These are phyloP conservation scores for Lophotis ruficrista DNA, from an alignment of 2,113 vertebrate species.

Conservation along the genomic window DNA sequence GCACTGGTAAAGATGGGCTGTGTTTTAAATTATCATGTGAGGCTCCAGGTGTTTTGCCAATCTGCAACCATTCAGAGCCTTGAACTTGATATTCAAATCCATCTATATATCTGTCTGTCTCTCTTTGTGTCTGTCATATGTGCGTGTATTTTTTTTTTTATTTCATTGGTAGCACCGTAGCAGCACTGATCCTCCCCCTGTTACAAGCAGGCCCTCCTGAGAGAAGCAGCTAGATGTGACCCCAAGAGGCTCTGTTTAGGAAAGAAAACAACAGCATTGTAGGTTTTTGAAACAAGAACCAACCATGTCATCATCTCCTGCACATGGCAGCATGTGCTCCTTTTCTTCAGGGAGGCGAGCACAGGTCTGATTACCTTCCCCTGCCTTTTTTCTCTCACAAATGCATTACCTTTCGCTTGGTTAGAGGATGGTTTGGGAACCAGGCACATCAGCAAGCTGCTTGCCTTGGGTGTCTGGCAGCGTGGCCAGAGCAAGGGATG, in stretches of 20 bases:
- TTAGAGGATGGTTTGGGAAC: not conserved
- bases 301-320: not conserved
- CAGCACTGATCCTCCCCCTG: not conserved
- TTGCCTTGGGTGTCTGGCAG: not conserved
- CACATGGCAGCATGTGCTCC: not conserved
- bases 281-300: not conserved
- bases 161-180: not conserved
- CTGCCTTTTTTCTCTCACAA: not conserved
- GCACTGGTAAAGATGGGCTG: not conserved
- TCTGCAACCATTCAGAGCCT: not conserved
- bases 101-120: not conserved
- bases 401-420: not conserved
- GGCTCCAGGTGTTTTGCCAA: not conserved
- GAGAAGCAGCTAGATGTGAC: not conserved
- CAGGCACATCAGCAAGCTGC: not conserved
- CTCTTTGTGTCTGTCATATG: not conserved
- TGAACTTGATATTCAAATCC: not conserved
- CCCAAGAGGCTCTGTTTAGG: not conserved
- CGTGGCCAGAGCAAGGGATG: not conserved
- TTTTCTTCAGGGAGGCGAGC: not conserved
- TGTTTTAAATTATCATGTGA: not conserved
- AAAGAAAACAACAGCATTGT: not conserved
- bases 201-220: not conserved
- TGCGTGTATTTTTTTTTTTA: accelerated
- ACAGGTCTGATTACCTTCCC: not conserved